These are phyloP conservation scores for Cassiopea andromeda DNA, from an alignment of 30 jellyfish, hydroid and myxozoan species.

Conservation along the genomic window DNA sequence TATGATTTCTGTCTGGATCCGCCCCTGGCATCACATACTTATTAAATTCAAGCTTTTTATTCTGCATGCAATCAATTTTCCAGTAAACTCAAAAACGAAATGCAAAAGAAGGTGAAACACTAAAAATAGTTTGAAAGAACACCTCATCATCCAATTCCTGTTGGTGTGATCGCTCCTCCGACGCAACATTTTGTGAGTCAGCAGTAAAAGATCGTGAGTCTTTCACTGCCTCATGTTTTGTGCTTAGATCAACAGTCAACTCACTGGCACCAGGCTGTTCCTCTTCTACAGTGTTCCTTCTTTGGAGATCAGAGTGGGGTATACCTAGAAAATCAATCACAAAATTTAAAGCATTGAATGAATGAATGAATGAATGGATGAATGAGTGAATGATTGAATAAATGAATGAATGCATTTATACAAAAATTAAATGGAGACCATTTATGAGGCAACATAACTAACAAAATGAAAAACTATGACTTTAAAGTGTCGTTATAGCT, in stretches of 20 bases:
- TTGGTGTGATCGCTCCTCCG: constrained; percentile 6
- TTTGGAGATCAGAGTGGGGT: constrained; percentile 24
- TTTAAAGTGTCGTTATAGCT: too few species aligned
- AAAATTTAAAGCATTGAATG: not conserved
- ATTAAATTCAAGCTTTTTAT: too few species aligned
- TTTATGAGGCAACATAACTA: too few species aligned
- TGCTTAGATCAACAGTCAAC: not conserved
- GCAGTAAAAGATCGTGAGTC: constrained; percentile 4
- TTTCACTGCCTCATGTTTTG: constrained; percentile 1
- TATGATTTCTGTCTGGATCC: too few species aligned
- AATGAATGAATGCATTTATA: not conserved
- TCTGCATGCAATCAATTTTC: not conserved
- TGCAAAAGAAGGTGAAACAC: not conserved
- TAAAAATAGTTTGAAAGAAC: not conserved
- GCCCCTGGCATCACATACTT: too few species aligned
- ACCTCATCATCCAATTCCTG: constrained; percentile 52
- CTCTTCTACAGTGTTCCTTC: not conserved
- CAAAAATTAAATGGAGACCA: not conserved
- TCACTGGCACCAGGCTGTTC: not conserved
- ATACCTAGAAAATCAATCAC: not conserved
- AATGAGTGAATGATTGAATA: too few species aligned
- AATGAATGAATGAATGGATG: not conserved
- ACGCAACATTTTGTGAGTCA: not conserved
- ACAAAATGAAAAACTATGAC: too few species aligned
- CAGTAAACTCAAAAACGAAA: not conserved